Base-by-base conservation (phyloP, 2,113 vertebrate species). In the Osmerus mordax region DNA sequence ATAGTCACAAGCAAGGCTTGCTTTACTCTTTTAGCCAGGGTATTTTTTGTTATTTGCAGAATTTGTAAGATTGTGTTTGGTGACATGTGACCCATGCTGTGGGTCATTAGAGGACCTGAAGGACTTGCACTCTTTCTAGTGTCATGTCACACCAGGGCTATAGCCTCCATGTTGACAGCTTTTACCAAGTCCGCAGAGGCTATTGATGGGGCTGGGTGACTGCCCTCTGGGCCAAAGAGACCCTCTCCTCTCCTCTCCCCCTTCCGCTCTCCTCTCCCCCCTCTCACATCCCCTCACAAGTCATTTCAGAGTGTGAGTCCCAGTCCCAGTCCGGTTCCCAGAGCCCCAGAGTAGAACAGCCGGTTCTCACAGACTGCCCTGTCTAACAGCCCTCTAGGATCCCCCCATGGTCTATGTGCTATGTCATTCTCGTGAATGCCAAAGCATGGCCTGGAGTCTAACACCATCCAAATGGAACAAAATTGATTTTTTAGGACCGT, bases 251-350 rank as follows among this genome's bases (percentile, higher is more conserved):
- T 67, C 21, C 19, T 3, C 74, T 59, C 29, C 58, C 16, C 36
- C 69, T 78, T 55, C 52, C 62, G 29, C 47, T 66, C 65, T 23
- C 65, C 47, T 25, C 65, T 25, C 15, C 29, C 61, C 21, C 19
- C 21, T 32, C 21, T 62, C 18, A 62, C 3, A 62, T 23, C 60
- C 3, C 8, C 21, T 62, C 60, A 19, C 13, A 13, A 13, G 60
- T 62, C 7, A 4, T 59, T 21, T 21, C 56, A 59, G n/a, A 19
- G 2, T 21, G 7, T 59, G 56, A 21, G 0, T 59, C 56, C 56
- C 56, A 59, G 4, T 23, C n/a, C 58, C 18, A 21, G 13, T 61
- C 8, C 23, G 12, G 23, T 19, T 28, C 23, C 59, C 59, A 12
- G 60, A 28, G 25, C 25, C 60, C 60, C 59, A 28, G 59, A 15